Base-by-base conservation (phyloP, 35 echinoderm and acorn worm genomes). In the Diadema setosum region DNA sequence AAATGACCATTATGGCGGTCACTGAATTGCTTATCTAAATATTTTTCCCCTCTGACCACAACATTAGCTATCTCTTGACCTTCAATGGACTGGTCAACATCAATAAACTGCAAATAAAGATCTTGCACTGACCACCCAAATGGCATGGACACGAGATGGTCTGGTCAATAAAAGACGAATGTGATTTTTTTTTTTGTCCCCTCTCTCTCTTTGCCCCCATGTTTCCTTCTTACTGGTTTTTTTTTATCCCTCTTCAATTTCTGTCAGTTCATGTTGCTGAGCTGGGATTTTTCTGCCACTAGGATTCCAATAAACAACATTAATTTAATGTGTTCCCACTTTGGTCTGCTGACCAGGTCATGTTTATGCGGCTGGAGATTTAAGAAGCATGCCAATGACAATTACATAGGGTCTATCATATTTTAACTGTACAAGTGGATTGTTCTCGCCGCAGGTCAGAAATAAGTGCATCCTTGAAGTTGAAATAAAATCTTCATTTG, bases 21-120 rank as follows among this genome's bases (percentile, higher is more conserved):
- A 67, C 27, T 67, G 37, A 67, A 67, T 67, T 67, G 30, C 63
- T 67, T 67, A 67, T 67, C 63, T 34, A 67, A 67, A 67, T 67
- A 67, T 67, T 67, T 67, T 34, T 67, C 63, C n/a, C 63, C 63
- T 67, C 29, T 67, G 63, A 67, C 63, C 63, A 67, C 63, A 67
- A 67, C 63, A 67, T 63, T n/a, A 63, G 58, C 16, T 67, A 29
- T 67, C 27, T 26, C 8, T 67, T 67, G 63, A 67, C 63, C 63
- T 67, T 67, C 63, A 26, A 20, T 27, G 30, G 5, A 60, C 57
- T 67, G 63, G 63, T 33, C 63, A 67, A 67, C 63, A 67, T 67
- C 63, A 67, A 67, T 67, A 67, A 67, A 67, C 63, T 33, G 63
- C 63, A 67, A n/a, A 33, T 67, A 67, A 33, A 34, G 63, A 67